Base-by-base conservation (phyloP, 2,888 invertebrate species). In the Lasioglossum vierecki region DNA sequence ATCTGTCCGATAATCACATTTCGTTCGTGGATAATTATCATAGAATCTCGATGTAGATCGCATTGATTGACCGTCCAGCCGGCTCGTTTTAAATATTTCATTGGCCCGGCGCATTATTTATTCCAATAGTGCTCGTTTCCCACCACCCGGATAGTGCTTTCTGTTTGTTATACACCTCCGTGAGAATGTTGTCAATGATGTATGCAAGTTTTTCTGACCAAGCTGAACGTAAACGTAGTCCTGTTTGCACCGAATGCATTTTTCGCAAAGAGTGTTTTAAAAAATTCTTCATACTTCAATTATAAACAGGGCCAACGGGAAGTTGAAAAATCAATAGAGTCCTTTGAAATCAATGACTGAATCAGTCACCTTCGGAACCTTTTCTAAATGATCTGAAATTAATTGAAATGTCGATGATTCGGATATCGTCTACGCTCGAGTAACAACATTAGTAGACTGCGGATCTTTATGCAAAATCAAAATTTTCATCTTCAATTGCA, bases 1-100 rank as follows among this genome's bases (percentile, higher is more conserved):
- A 83, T 83, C 79, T 81, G 74, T 77, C 82, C 84, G 73, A 84
- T 88, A 86, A 88, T 86, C 86, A 84, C 86, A 74, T 88, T 88
- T 78, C 80, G 73, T 70, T 60, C 79, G 44, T 76, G 76, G 80
- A 83, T 85, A 85, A 87, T 87, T 85, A 82, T 86, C 85, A 68
- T 79, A 68, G 82, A 83, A 76, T 80, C 83, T 80, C 83, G 77
- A 53, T 66, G 77, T 77, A 70, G 68, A 70, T 70, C 68, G 77
- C 66, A 53, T 66, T 49, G 77, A 70, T 77, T 39, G 77, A 77
- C 39, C 77, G 70, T 6, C 39, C 70, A 11, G 39, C 49, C 35
- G n/a, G 39, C n/a, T n/a, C 39, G 53, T 70, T 70, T n/a, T 49
- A 39, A 77, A 77, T 70, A 70, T 70, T 70, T 35, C 68, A 70